These are phyloP conservation scores for Iguana delicatissima DNA, from an alignment of 2,797 vertebrate genomes.

Conservation along the genomic window DNA sequence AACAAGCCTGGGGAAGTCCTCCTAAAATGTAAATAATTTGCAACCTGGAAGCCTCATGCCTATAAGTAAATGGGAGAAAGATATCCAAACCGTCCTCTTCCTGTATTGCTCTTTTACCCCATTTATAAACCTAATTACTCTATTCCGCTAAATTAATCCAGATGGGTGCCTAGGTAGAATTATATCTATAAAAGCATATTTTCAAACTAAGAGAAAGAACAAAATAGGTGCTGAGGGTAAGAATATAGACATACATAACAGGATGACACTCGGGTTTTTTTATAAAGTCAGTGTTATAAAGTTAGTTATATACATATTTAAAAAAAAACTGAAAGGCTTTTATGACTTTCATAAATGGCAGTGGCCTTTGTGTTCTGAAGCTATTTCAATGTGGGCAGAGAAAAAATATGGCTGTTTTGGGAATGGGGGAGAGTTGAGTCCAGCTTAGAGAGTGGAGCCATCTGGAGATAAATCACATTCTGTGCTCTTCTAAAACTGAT, in stretches of 20 bases:
- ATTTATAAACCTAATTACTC: constrained; percentile 9
- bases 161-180: background rate
- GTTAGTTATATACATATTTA: background rate
- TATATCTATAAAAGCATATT: constrained; percentile 28
- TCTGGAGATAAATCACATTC: background rate
- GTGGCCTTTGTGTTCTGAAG: constrained; percentile 1
- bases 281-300: constrained; percentile 17
- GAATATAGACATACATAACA: constrained; percentile 8
- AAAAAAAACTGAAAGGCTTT: background rate
- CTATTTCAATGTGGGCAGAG: background rate
- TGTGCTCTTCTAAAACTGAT: background rate
- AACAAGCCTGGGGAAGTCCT: background rate
- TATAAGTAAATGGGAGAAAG: background rate
- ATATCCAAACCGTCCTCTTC: background rate
- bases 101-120: background rate
- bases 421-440: background rate
- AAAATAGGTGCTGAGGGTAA: constrained; percentile 2
- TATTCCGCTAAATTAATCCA: constrained; percentile 40
- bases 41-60: background rate
- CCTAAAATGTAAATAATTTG: constrained; percentile 11
- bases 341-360: constrained; percentile 7
- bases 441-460: background rate
- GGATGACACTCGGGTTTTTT: constrained; percentile 10
- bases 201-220: constrained; percentile 38
- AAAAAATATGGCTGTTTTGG: background rate